phyloP scores from a whole-genome alignment of 2,797 vertebrate genomes.

The Nothura maculosa region DNA sequence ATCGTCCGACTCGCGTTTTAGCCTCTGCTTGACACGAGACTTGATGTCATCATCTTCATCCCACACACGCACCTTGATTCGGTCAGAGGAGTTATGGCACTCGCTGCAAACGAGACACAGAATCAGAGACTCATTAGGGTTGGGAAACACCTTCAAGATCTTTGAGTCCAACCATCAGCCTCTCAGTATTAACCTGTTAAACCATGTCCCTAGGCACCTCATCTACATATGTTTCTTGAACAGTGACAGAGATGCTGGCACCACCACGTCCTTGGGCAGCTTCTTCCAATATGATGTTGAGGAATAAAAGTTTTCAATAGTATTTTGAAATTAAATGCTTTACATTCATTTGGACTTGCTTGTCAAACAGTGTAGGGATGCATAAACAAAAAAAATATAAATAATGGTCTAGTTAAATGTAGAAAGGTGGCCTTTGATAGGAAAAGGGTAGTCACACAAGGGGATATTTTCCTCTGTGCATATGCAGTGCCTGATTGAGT shows the following conservation, averaged over 20 bases:
- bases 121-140: too few species aligned
- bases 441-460: background rate
- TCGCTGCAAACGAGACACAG: conserved; percentile 82
- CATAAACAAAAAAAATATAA: background rate
- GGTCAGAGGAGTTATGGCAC: conserved; percentile 98
- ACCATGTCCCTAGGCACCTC: too few species aligned
- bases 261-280: too few species aligned
- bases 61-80: conserved; percentile 98
- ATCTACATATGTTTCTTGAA: too few species aligned
- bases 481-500: background rate
- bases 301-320: background rate
- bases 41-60: conserved; percentile 99
- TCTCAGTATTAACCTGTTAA: too few species aligned
- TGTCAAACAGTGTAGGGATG: background rate
- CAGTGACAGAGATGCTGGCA: too few species aligned
- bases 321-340: background rate
- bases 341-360: background rate
- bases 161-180: too few species aligned
- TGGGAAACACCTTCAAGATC: too few species aligned
- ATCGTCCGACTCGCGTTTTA: conserved; percentile 97
- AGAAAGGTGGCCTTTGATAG: background rate
- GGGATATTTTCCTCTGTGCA: background rate
- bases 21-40: conserved; percentile 95
- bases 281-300: background rate
- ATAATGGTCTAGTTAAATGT: background rate